Conservation (phyloP, 2,113 vertebrate genomes). For the Anarhynchus alexandrinus region DNA sequence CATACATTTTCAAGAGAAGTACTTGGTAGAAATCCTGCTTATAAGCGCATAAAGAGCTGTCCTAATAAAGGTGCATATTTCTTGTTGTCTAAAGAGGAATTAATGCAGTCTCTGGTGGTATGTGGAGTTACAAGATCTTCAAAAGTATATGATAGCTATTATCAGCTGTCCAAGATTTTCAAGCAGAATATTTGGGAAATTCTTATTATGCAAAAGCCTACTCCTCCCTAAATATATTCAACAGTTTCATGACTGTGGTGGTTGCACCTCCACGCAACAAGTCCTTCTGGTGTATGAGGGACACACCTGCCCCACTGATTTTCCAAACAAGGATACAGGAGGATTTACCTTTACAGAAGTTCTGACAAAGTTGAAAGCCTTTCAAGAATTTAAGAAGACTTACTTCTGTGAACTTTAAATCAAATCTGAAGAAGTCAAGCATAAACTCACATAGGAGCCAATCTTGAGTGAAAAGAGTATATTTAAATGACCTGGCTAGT, state of each 20-base stretch:
- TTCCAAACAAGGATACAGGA: not conserved
- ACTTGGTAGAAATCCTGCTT: not conserved
- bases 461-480: too few species aligned
- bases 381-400: not conserved
- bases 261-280: rapidly evolving
- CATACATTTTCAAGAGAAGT: not conserved
- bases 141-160: not conserved
- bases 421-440: not conserved
- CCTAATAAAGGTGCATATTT: not conserved
- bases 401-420: not conserved
- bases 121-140: not conserved
- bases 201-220: not conserved
- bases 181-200: not conserved
- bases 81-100: not conserved
- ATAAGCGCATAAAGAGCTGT: not conserved
- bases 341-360: not conserved
- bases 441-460: not conserved
- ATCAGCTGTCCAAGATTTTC: not conserved
- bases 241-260: not conserved
- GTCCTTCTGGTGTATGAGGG: not conserved
- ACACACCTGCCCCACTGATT: not conserved
- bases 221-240: not conserved
- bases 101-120: not conserved
- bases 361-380: not conserved
- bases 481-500: too few species aligned